Percentiles rank a stretch among this genome's conserved stretches.
These are phyloP conservation scores for Willowsia nigromaculata DNA, from an alignment of 2,888 invertebrate species.

Conservation along the genomic window DNA sequence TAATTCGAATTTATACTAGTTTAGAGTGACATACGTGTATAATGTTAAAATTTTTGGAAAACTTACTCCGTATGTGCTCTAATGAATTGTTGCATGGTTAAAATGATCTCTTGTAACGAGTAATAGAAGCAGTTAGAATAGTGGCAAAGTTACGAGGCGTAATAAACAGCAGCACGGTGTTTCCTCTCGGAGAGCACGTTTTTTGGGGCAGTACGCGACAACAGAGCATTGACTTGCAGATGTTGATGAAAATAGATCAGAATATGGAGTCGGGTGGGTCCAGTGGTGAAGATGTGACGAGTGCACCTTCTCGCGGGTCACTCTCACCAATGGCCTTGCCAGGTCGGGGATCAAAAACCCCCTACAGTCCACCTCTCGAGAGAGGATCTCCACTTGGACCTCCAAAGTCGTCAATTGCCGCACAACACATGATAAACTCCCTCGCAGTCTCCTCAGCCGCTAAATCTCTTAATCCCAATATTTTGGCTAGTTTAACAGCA, in stretches of 20 bases:
- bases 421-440: slow-evolving; percentile 90
- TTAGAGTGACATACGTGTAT: too few species aligned
- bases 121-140: not conserved
- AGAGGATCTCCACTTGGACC: slow-evolving; percentile 84
- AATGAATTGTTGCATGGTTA: not conserved
- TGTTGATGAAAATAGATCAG: slow-evolving; percentile 79
- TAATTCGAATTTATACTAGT: too few species aligned
- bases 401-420: slow-evolving; percentile 90
- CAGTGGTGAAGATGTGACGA: slow-evolving; percentile 78
- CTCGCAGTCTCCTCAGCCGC: slow-evolving; percentile 82
- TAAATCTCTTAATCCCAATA: slow-evolving; percentile 78
- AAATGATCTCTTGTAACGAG: not conserved
- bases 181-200: not conserved
- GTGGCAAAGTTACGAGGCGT: not conserved
- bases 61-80: not conserved
- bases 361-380: slow-evolving; percentile 78
- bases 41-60: not conserved
- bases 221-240: slow-evolving; percentile 54
- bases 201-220: slow-evolving; percentile 64
- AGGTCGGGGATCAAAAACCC: slow-evolving; percentile 73
- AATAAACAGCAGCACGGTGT: not conserved
- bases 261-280: slow-evolving; percentile 79
- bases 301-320: slow-evolving; percentile 78
- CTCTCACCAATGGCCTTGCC: slow-evolving; percentile 78
- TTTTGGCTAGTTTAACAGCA: slow-evolving; percentile 78